Percentiles rank a stretch among this genome's conserved stretches.
phyloP scores from a whole-genome alignment of 2,888 invertebrate genomes.

The Lacanobia wlatinum region DNA sequence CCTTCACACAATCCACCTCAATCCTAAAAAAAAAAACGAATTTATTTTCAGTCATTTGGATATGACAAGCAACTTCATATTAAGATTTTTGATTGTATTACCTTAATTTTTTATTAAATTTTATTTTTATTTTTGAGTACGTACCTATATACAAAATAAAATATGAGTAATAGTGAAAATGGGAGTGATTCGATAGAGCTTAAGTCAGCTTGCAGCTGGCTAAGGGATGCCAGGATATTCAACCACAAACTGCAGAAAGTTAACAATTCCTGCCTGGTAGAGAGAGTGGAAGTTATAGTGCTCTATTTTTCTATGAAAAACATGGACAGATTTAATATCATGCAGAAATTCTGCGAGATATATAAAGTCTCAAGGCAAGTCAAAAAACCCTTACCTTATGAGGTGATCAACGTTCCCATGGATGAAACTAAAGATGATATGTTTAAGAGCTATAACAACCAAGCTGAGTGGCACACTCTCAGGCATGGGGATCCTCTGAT shows the following conservation, averaged over 20 bases:
- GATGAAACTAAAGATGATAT: conserved; percentile 77
- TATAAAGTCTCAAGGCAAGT: conserved; percentile 80
- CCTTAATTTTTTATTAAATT: too few species aligned
- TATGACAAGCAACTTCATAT: neutral
- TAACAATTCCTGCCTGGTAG: conserved; percentile 72
- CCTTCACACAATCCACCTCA: too few species aligned
- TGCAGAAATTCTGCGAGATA: conserved; percentile 79
- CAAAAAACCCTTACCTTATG: conserved; percentile 82
- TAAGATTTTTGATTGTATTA: neutral
- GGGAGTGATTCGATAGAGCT: neutral
- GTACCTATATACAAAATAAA: neutral
- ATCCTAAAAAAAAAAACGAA: neutral
- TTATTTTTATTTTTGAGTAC: neutral
- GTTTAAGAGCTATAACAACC: conserved; percentile 71
- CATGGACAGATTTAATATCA: conserved; percentile 76
- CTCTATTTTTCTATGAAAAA: conserved; percentile 79
- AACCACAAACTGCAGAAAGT: conserved; percentile 75
- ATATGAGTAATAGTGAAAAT: neutral
- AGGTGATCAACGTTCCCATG: conserved; percentile 83
- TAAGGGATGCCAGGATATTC: conserved; percentile 73
- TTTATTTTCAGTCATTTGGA: neutral
- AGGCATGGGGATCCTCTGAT: conserved; percentile 78
- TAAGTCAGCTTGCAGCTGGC: conserved; percentile 70
- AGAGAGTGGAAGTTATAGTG: conserved; percentile 77
- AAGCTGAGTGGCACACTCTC: conserved; percentile 87